Evolutionary conservation across 2,888 invertebrate genomes (phyloP).

Genomic region (Eustalomyia histrio): DNA sequence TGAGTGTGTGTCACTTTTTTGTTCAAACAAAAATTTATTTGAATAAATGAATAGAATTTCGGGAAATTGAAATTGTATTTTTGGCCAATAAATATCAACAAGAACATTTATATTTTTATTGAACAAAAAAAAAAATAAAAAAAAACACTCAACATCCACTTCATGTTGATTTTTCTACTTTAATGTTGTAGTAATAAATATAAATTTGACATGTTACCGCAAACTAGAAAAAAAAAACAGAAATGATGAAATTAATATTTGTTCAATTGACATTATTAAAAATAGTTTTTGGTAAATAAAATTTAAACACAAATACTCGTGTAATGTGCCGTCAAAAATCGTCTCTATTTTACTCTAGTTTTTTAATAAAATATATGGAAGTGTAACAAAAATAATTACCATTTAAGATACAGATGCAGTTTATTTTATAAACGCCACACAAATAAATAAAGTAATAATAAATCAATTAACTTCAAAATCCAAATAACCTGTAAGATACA

Average conservation of each 20-base stretch:
- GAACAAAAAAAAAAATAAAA: too few relatives aligned
- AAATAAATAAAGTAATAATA: too few relatives aligned
- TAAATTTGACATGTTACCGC: conserved; percentile 6
- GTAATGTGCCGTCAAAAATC: too few relatives aligned
- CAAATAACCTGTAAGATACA: too few relatives aligned
- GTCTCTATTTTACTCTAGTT: too few relatives aligned
- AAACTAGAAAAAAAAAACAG: not conserved
- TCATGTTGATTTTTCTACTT: not conserved
- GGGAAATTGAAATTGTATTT: conserved; percentile 7
- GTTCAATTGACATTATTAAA: conserved; percentile 7
- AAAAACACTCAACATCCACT: not conserved
- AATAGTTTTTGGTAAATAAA: not conserved
- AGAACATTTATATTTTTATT: not conserved
- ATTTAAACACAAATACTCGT: too few relatives aligned
- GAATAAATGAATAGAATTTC: conserved; percentile 4
- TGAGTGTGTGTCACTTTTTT: not conserved
- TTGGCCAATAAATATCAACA: conserved; percentile 6
- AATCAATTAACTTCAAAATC: too few relatives aligned
- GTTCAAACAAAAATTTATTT: not conserved
- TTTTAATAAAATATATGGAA: too few relatives aligned
- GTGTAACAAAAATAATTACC: too few relatives aligned
- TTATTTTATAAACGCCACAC: too few relatives aligned
- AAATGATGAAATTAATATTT: conserved; percentile 1
- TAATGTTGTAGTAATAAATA: not conserved
- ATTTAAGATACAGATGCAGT: too few relatives aligned